Conservation (phyloP, 2,113 vertebrate species). For the Parotia lawesii region DNA sequence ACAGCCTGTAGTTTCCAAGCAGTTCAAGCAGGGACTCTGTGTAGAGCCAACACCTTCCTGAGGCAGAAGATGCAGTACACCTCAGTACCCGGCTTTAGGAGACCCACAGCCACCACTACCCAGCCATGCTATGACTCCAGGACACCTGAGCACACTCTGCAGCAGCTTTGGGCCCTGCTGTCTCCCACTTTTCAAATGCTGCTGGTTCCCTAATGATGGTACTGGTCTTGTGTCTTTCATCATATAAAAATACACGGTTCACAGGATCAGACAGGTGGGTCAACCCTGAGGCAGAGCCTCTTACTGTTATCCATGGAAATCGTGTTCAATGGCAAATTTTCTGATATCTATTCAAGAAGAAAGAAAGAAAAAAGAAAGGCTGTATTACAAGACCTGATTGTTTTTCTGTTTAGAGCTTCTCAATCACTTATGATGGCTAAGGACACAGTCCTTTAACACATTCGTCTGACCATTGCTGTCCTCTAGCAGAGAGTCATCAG, state of each 20-base stretch:
- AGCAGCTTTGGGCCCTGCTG: neutral
- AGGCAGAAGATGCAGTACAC: neutral
- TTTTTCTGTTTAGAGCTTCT: neutral
- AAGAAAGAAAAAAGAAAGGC: neutral
- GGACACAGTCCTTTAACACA: neutral
- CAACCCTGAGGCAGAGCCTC: neutral
- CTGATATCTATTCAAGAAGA: neutral
- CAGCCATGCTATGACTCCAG: neutral
- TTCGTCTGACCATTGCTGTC: neutral
- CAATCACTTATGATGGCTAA: neutral
- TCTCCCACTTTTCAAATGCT: neutral
- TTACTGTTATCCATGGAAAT: neutral
- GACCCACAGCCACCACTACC: neutral
- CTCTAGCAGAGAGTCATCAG: neutral
- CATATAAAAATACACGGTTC: neutral
- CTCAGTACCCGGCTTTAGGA: neutral
- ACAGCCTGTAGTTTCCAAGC: neutral
- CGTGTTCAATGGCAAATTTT: neutral
- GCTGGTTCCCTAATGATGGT: neutral
- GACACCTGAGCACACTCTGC: neutral
- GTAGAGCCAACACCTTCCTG: neutral
- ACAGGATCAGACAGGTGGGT: neutral
- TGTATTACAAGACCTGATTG: neutral
- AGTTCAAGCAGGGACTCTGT: neutral
- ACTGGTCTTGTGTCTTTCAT: neutral